phyloP scores from a whole-genome alignment of 2,113 vertebrate species.

The Cepphus grylle region DNA sequence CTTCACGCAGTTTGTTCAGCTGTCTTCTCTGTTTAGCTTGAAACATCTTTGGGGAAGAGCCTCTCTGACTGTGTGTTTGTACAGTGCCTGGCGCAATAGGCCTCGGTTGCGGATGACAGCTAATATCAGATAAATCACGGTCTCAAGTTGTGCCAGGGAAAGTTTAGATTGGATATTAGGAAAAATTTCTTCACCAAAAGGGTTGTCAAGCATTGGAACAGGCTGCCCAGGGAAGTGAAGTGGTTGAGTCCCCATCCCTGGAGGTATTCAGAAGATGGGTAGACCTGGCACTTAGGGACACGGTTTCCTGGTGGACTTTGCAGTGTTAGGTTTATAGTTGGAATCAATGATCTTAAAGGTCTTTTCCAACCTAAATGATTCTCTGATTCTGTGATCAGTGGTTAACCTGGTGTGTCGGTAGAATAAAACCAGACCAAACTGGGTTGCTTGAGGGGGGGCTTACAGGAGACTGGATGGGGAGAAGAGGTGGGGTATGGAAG shows the following conservation, averaged over 20 bases:
- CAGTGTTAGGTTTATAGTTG: not conserved
- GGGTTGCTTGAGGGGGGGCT: not conserved
- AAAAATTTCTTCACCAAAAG: not conserved
- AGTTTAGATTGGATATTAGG: not conserved
- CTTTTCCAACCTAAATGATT: not conserved
- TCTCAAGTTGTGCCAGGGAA: not conserved
- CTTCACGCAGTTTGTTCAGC: not conserved
- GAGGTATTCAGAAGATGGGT: not conserved
- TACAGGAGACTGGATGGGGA: not conserved
- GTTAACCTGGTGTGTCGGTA: not conserved
- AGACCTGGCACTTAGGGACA: not conserved
- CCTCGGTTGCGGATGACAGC: not conserved
- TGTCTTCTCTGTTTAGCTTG: constrained; percentile 6
- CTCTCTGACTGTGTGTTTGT: not conserved
- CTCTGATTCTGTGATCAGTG: not conserved
- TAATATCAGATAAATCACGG: not conserved
- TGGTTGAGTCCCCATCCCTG: not conserved
- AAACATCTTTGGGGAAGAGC: not conserved
- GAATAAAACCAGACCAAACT: not conserved
- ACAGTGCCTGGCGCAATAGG: not conserved
- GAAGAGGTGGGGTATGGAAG: rapidly evolving
- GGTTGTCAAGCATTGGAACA: rapidly evolving
- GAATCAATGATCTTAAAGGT: not conserved
- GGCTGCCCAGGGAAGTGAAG: not conserved
- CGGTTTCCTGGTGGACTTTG: not conserved